Conservation (phyloP, 30 jellyfish, hydroid and myxozoan genomes). For the Aurelia sp. region DNA sequence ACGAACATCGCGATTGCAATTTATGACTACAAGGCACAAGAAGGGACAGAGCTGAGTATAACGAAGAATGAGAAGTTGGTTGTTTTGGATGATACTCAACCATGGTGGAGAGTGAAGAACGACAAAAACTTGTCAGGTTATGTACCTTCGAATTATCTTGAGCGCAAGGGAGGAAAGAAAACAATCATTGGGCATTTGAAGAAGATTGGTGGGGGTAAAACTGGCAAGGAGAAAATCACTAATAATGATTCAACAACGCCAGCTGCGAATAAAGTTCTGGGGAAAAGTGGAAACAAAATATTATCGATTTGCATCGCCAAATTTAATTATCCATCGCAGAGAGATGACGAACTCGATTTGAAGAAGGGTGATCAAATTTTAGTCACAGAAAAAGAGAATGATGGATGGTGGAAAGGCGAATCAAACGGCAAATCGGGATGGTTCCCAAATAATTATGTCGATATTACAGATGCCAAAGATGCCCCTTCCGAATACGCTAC, state of each 20-base stretch:
- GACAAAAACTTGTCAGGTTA: conserved; percentile 80
- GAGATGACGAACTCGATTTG: conserved; percentile 92
- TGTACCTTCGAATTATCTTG: conserved; percentile 96
- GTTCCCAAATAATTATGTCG: conserved; percentile 94
- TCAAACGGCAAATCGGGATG: conserved; percentile 88
- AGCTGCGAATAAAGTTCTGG: conserved; percentile 30
- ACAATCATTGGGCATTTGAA: conserved; percentile 74
- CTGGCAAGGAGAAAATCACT: conserved; percentile 34
- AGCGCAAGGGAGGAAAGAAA: conserved; percentile 83
- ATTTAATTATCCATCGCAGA: conserved; percentile 71
- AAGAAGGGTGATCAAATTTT: conserved; percentile 86
- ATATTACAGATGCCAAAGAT: conserved; percentile 52
- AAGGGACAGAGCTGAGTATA: conserved; percentile 82
- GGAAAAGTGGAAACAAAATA: conserved; percentile 72
- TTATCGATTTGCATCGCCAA: conserved; percentile 77
- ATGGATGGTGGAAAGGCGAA: conserved; percentile 99
- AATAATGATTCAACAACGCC: conserved; percentile 15
- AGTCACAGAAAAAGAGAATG: conserved; percentile 90
- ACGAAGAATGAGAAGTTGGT: conserved; percentile 82
- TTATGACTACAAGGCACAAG: conserved; percentile 94
- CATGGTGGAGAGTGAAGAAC: conserved; percentile 98
- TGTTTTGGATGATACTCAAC: conserved; percentile 90
- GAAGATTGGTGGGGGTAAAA: conserved; percentile 66
- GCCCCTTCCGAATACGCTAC: conserved; percentile 83
- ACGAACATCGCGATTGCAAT: conserved; percentile 86